Base-by-base conservation (phyloP, 2,113 vertebrate genomes). In the Rhegmatorhina hoffmannsi region DNA sequence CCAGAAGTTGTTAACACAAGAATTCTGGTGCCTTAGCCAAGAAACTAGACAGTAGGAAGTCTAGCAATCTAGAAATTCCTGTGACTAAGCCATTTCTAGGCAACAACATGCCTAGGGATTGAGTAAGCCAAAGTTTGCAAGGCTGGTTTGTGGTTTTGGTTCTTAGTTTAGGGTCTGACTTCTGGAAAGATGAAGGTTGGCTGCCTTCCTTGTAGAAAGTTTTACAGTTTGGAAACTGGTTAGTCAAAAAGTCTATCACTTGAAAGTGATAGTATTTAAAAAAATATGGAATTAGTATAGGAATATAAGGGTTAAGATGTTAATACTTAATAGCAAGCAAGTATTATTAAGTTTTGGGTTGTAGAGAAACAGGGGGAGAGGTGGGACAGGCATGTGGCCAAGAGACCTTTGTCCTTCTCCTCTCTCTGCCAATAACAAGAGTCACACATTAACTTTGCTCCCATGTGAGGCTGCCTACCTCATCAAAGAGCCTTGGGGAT, bases 241-340 rank as follows among this genome's bases (percentile, higher is more conserved):
- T 72, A 56, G 28, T 31, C 60, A 64, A 53, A 84, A 88, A 75
- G 31, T 14, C 14, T 40, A 28, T 56, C 0, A 0, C 24, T 68
- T 63, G 47, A 64, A 90, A 53, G 52, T 20, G 3, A 10, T 18
- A 43, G 2, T 29, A 28, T 86, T 92, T 80, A 7, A 64, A 44
- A 50, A 87, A 72, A 52, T 8, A 38, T 1, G 50, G 46, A 70
- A 66, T 66, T 59, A 68, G 8, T 16, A 5, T 7, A 36, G 18
- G 64, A 44, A 44, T 64, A 50, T 33, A 31, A 29, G 69, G 58
- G 86, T 85, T 86, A 87, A 83, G 50, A 8, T 55, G 83, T 90
- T 90, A 94, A 96, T 90, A 67, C 94, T 94, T 95, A 94, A 86
- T 93, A 90, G 90, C 85, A 88, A 94, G 46, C 28, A 96, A 96